Percentiles rank a stretch among this genome's conserved stretches.
Conservation (phyloP, 2,113 vertebrate species). For the Vulpes vulpes region DNA sequence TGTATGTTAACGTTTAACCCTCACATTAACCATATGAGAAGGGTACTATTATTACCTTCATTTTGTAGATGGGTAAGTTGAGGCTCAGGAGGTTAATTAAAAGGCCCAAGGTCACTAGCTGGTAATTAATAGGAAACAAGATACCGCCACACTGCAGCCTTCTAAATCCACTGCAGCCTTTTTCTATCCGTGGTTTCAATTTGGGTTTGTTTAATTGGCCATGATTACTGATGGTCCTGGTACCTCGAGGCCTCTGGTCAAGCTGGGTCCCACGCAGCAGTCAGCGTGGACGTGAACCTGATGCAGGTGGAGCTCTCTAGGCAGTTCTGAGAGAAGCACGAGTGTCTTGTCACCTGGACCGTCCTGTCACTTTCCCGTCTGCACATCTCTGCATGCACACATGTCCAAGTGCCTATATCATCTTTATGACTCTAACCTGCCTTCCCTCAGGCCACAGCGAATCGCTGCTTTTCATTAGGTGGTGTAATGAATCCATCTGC, state of each 20-base stretch:
- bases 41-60: not conserved
- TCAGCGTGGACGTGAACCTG: rapidly evolving
- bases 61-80: not conserved
- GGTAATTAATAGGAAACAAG: slow-evolving; percentile 29
- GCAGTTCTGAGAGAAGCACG: not conserved
- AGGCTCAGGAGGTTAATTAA: slow-evolving; percentile 22
- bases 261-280: not conserved
- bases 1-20: not conserved
- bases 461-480: slow-evolving; percentile 57
- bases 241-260: not conserved
- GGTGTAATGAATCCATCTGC: slow-evolving; percentile 67
- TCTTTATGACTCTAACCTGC: slow-evolving; percentile 41
- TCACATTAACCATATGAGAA: not conserved
- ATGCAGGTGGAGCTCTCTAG: not conserved
- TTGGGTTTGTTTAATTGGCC: not conserved
- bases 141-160: not conserved
- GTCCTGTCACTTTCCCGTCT: not conserved
- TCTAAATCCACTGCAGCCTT: not conserved
- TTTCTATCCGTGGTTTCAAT: not conserved
- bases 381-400: not conserved
- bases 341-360: not conserved
- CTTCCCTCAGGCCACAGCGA: slow-evolving; percentile 50
- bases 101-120: not conserved
- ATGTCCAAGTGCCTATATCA: not conserved
- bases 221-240: too few relatives aligned